Conservation (phyloP, 1,140 invertebrate species). For the Anastatus disparis region DNA sequence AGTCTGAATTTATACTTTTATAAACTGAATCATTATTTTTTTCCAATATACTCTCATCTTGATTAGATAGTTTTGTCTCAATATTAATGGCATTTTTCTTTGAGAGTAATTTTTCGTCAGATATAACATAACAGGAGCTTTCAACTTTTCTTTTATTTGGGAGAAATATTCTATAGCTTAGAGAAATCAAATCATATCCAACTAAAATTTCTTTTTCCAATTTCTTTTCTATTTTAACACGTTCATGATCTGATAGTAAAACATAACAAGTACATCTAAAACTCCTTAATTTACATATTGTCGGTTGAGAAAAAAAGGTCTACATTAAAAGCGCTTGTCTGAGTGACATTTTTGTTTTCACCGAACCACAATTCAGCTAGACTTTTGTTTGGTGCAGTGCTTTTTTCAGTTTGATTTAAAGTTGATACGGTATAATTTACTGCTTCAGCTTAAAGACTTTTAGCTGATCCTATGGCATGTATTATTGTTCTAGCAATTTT, state of each 20-base stretch:
- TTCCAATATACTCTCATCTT: too few relatives aligned
- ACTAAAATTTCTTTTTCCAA: slow-evolving; percentile 43
- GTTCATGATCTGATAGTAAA: slow-evolving; percentile 26
- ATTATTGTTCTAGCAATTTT: slow-evolving; percentile 50
- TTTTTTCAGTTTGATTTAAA: slow-evolving; percentile 47
- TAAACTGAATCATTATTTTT: too few relatives aligned
- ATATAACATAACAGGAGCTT: slow-evolving; percentile 33
- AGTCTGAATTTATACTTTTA: neutral
- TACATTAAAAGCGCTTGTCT: too few relatives aligned
- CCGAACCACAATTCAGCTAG: slow-evolving; percentile 45
- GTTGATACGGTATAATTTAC: slow-evolving; percentile 50
- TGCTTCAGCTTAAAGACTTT: slow-evolving; percentile 55
- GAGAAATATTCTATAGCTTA: slow-evolving; percentile 38
- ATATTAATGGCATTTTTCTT: neutral
- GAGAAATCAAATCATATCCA: slow-evolving; percentile 40
- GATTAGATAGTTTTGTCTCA: too few relatives aligned
- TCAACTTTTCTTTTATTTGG: slow-evolving; percentile 19
- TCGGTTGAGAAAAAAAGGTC: too few relatives aligned
- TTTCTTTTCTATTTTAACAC: slow-evolving; percentile 42
- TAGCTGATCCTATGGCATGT: slow-evolving; percentile 14
- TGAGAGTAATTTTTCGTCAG: slow-evolving; percentile 1
- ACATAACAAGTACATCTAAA: slow-evolving; percentile 42
- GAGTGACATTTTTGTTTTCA: slow-evolving; percentile 24
- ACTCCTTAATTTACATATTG: slow-evolving; percentile 38
- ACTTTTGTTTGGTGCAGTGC: slow-evolving; percentile 24